These are phyloP conservation scores for Thunnus thynnus DNA, from an alignment of 2,113 vertebrate species.

Conservation along the genomic window DNA sequence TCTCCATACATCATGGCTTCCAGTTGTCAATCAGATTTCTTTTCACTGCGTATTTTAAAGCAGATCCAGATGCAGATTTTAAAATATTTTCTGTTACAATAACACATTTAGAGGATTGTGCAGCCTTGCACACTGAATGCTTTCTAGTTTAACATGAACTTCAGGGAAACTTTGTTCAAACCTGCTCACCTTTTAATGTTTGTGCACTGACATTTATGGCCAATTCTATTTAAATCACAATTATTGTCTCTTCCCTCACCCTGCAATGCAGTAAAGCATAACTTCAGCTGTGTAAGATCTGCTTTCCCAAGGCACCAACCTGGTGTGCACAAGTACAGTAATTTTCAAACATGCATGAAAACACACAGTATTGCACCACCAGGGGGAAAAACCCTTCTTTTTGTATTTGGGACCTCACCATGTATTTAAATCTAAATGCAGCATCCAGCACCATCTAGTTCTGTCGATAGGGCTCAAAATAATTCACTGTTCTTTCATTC, in stretches of 20 bases:
- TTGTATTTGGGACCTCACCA: conserved; percentile 60
- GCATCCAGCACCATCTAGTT: conserved; percentile 63
- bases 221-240: conserved; percentile 31
- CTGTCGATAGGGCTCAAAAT: conserved; percentile 75
- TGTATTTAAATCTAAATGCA: conserved; percentile 82
- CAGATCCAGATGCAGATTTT: background rate
- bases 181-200: conserved; percentile 3
- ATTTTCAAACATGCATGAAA: conserved; percentile 51
- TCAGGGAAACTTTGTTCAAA: background rate
- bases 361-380: conserved; percentile 57
- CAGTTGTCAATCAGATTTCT: background rate
- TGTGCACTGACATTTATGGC: conserved; percentile 5
- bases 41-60: background rate
- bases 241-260: conserved; percentile 13
- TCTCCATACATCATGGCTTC: background rate
- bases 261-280: conserved; percentile 3
- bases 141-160: background rate
- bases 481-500: conserved; percentile 77
- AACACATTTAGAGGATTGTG: background rate
- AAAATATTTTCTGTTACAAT: background rate
- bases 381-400: conserved; percentile 29
- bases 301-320: conserved; percentile 46
- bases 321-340: conserved; percentile 54
- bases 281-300: conserved; percentile 32
- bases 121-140: background rate